Percentiles rank a stretch among this genome's conserved stretches.
These are phyloP conservation scores for Crenuchus spilurus DNA, from an alignment of 2,797 vertebrate species.

Conservation along the genomic window DNA sequence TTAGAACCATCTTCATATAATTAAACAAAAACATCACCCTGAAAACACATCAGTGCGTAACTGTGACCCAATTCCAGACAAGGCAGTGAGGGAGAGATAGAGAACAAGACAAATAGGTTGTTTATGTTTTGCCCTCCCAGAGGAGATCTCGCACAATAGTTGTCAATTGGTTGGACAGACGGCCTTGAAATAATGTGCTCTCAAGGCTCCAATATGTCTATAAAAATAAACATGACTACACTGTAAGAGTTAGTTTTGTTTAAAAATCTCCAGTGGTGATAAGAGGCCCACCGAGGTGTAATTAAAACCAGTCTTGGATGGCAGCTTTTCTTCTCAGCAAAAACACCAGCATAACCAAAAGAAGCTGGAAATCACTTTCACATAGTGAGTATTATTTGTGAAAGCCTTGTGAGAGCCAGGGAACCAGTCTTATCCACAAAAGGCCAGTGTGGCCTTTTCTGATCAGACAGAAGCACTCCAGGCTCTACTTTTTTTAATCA, in stretches of 20 bases:
- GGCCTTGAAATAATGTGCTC: conserved; percentile 50
- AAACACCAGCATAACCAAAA: background rate
- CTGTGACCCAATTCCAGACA: conserved; percentile 13
- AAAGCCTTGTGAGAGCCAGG: too few relatives aligned
- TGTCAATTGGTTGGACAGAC: background rate
- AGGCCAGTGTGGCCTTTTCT: too few relatives aligned
- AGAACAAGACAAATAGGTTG: conserved; percentile 36
- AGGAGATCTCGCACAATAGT: conserved; percentile 49
- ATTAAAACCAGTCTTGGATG: conserved; percentile 33
- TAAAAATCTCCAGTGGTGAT: conserved; percentile 35
- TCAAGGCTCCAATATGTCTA: conserved; percentile 58
- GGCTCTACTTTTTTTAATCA: too few relatives aligned
- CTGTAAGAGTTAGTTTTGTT: conserved; percentile 36
- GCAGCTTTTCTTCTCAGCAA: background rate
- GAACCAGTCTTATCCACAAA: too few relatives aligned
- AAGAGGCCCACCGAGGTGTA: conserved; percentile 46
- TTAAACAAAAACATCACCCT: conserved; percentile 11
- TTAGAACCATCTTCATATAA: conserved; percentile 34
- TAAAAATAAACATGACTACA: conserved; percentile 50
- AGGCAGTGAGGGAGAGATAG: background rate
- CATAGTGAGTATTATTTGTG: background rate
- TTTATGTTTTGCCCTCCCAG: conserved; percentile 39
- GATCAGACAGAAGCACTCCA: too few relatives aligned
- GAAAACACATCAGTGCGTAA: background rate
- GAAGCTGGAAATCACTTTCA: too few relatives aligned